These are phyloP conservation scores for Carapus acus DNA, from an alignment of 2,797 vertebrate species.

Conservation along the genomic window DNA sequence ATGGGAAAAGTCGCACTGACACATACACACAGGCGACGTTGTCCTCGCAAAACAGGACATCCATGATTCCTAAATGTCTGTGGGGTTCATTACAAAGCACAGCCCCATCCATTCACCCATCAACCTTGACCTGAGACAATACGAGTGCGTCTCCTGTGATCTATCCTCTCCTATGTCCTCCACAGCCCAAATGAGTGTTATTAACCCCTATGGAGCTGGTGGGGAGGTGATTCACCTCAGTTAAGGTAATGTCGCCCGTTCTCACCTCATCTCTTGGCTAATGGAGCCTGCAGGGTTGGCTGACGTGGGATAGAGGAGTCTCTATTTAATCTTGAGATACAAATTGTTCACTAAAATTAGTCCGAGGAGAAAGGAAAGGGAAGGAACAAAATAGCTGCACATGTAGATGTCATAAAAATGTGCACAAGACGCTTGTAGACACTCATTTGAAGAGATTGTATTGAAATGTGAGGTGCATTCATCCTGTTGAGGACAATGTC, in stretches of 20 bases:
- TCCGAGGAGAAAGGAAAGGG: constrained; percentile 17
- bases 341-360: constrained; percentile 37
- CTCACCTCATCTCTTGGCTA: constrained; percentile 61
- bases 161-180: background rate
- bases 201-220: constrained; percentile 51
- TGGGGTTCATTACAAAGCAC: constrained; percentile 41
- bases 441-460: no score
- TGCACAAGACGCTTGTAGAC: no score
- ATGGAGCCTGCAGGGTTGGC: constrained; percentile 57
- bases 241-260: constrained; percentile 55
- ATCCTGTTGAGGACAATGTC: no score
- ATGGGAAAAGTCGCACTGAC: constrained; percentile 7
- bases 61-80: constrained; percentile 42
- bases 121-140: constrained; percentile 51
- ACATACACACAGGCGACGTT: constrained; percentile 5
- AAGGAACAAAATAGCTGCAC: background rate
- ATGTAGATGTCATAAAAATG: no score
- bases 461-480: no score
- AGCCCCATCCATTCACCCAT: constrained; percentile 35
- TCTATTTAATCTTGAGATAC: constrained; percentile 45
- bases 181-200: constrained; percentile 42
- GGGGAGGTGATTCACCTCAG: constrained; percentile 60
- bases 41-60: constrained; percentile 16
- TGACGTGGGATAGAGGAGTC: constrained; percentile 25
- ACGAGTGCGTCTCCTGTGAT: constrained; percentile 5